phyloP scores from a whole-genome alignment of 2,113 vertebrate species.

The Etheostoma cragini region DNA sequence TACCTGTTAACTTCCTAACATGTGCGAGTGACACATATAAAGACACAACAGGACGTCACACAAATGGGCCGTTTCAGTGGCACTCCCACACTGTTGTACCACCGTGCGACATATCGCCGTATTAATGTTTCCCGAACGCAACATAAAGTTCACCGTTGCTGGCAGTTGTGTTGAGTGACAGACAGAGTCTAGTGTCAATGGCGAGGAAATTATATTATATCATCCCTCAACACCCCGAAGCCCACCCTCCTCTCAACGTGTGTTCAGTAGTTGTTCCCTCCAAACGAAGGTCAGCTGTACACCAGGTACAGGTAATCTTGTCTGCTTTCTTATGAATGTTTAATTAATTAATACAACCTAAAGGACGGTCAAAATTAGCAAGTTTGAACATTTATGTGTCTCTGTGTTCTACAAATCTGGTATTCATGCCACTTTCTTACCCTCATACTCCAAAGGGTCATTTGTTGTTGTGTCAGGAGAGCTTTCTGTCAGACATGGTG shows the following conservation, averaged over 20 bases:
- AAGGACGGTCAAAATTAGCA: neutral
- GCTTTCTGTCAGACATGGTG: constrained; percentile 43
- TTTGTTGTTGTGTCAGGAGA: constrained; percentile 59
- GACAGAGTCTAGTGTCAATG: constrained; percentile 26
- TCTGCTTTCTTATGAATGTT: constrained; percentile 38
- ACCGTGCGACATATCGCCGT: no score
- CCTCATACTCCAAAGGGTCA: constrained; percentile 9
- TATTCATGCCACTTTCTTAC: constrained; percentile 10
- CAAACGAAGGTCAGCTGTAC: constrained; percentile 47
- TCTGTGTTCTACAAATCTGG: constrained; percentile 5
- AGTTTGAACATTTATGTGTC: neutral
- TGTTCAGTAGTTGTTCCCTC: constrained; percentile 30
- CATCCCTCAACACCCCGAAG: constrained; percentile 35
- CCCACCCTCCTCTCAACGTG: constrained; percentile 38
- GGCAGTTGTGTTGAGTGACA: constrained; percentile 44
- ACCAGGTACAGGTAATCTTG: constrained; percentile 28
- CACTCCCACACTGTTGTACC: no score
- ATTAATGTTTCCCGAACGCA: no score
- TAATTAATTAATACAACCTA: constrained; percentile 3
- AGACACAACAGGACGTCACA: no score
- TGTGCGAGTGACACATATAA: no score
- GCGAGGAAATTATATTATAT: constrained; percentile 24
- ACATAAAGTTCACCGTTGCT: constrained; percentile 45
- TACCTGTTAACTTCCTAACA: no score
- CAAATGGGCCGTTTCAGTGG: no score